Conservation (phyloP, 2,888 invertebrate species). For the Erebia palarica region DNA sequence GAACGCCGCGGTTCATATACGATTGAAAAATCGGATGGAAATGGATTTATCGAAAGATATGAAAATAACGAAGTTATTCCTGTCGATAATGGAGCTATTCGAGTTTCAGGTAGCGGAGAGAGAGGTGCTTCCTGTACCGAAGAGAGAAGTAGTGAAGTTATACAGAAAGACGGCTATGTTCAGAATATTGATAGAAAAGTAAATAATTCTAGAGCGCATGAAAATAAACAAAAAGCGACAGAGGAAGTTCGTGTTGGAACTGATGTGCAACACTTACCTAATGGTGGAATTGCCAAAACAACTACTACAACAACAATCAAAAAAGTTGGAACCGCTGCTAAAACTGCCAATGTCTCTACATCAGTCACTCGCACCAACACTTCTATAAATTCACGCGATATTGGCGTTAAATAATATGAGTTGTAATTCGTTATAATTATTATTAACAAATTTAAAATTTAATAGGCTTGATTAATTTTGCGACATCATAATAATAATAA, state of each 20-base stretch:
- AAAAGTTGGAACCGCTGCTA: constrained; percentile 69
- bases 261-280: constrained; percentile 67
- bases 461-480: constrained; percentile 19
- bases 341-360: constrained; percentile 64
- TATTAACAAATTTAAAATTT: constrained; percentile 12
- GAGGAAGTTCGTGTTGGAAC: constrained; percentile 68
- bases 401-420: constrained; percentile 65
- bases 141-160: constrained; percentile 57
- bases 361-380: constrained; percentile 66
- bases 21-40: constrained; percentile 65
- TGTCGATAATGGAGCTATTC: constrained; percentile 63
- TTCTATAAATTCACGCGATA: constrained; percentile 68
- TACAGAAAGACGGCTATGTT: constrained; percentile 63
- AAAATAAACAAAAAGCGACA: constrained; percentile 59
- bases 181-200: constrained; percentile 63
- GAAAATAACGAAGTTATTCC: constrained; percentile 67
- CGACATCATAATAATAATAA: background rate
- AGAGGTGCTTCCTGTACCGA: constrained; percentile 57
- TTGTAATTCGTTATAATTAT: background rate
- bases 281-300: constrained; percentile 69
- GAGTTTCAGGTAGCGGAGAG: constrained; percentile 61
- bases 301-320: constrained; percentile 72
- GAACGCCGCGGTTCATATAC: constrained; percentile 74
- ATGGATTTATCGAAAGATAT: constrained; percentile 62
- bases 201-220: constrained; percentile 63